Evolutionary conservation across 2,113 vertebrate species (phyloP).

Genomic region (Gila orcuttii): DNA sequence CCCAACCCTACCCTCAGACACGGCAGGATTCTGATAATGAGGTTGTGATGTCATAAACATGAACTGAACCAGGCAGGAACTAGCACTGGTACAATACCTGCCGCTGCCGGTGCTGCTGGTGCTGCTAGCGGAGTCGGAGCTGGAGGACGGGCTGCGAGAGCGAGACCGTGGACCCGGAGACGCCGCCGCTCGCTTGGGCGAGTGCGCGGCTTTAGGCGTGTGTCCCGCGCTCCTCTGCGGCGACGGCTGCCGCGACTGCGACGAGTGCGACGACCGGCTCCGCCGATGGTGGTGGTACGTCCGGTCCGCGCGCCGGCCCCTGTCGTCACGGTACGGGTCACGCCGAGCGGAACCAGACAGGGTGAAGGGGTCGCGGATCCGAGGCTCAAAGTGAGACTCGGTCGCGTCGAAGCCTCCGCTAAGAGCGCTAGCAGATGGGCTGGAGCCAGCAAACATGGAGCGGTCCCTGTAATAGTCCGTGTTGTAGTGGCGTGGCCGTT

Average conservation of each 20-base stretch:
- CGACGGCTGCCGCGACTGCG: slow-evolving; percentile 96
- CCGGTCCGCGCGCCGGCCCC: slow-evolving; percentile 90
- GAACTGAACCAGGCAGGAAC: no score
- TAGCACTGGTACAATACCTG: slow-evolving; percentile 78
- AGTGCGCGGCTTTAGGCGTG: slow-evolving; percentile 86
- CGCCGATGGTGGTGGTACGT: slow-evolving; percentile 91
- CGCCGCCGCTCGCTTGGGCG: slow-evolving; percentile 82
- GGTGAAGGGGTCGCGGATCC: slow-evolving; percentile 91
- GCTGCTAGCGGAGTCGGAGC: slow-evolving; percentile 97
- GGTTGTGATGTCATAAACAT: no score
- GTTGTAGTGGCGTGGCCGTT: slow-evolving; percentile 96
- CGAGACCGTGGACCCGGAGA: slow-evolving; percentile 81
- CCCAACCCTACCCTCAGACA: no score
- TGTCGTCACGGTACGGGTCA: slow-evolving; percentile 92
- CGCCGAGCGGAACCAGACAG: slow-evolving; percentile 92
- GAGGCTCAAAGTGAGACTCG: slow-evolving; percentile 94
- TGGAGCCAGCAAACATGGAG: slow-evolving; percentile 80
- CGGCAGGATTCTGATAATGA: no score
- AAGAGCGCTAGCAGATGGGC: slow-evolving; percentile 71
- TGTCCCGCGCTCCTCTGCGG: slow-evolving; percentile 91
- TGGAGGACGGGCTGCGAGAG: slow-evolving; percentile 90
- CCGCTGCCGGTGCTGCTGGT: slow-evolving; percentile 95
- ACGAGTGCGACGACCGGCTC: slow-evolving; percentile 97
- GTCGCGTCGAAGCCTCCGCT: slow-evolving; percentile 88
- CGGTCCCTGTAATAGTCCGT: slow-evolving; percentile 98